Evolutionary conservation across 2,113 vertebrate species (phyloP), one percentile per base, ranked within the genome.

Genomic region (Brachyhypopomus gauderio): DNA sequence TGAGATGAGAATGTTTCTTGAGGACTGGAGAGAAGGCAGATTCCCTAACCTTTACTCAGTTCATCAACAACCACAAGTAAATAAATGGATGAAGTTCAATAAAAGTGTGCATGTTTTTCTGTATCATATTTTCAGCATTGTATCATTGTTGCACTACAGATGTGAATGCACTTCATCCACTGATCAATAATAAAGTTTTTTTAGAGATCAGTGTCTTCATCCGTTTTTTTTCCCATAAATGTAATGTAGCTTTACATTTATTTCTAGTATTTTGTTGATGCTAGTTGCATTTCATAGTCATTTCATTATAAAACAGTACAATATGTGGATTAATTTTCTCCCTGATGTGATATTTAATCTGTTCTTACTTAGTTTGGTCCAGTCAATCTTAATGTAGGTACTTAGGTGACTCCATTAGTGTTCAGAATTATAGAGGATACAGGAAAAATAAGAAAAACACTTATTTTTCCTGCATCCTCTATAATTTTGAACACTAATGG

Each of bases 1-100:
- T 86, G 87, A 80, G 34, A 27, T 87, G 80, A 92, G 92, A 60
- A 89, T 96, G 84, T 98, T 95, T 89, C 85, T 98, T 80, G 94
- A 97, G 88, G 8, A 92, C 88, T 0, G 96, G 97, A 55, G 64
- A 83, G 72, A 85, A 25, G 55, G 92, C 93, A n/a, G 92, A 97
- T 83, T 71, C 80, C 56, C 91, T 98, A 79, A 94, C 93, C 23
- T 93, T 92, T 45, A 64, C 88, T 78, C 79, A 91, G 80, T 96
- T 96, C 88, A 76, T 96, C 73, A 56, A 84, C 77, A 85, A 90
- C 82, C 62, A 34, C 59, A 77, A 19, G 16, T 75, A 83, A 84
- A 59, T 0, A 56, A 3, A 4, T 20, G 11, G 30, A 16, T 11
- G 7, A 11, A 36, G 41, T 45, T 11, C 41, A 45, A 11, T 45